Conservation (phyloP, 2,113 vertebrate genomes). For the Beaufortia kweichowensis region DNA sequence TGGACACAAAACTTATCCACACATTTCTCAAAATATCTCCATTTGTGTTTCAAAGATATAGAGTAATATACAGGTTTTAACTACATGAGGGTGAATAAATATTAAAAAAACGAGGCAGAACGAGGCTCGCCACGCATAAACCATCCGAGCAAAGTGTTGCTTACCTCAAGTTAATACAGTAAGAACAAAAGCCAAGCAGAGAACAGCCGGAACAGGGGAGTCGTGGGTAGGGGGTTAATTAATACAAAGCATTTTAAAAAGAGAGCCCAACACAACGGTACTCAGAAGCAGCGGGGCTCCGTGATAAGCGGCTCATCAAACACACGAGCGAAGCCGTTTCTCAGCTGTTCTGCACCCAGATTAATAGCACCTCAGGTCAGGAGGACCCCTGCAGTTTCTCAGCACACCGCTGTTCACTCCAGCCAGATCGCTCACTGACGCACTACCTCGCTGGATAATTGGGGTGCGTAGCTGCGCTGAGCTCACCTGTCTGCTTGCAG, state of each 20-base stretch:
- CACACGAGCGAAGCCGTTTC: slow-evolving; percentile 54
- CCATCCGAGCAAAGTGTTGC: not conserved
- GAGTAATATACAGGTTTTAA: no score
- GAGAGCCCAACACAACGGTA: slow-evolving; percentile 48
- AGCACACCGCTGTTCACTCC: slow-evolving; percentile 54
- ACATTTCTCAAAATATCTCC: no score
- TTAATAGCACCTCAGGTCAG: slow-evolving; percentile 65
- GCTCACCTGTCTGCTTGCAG: slow-evolving; percentile 70
- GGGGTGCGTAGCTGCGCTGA: slow-evolving; percentile 55
- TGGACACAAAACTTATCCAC: no score
- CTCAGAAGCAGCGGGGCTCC: slow-evolving; percentile 52
- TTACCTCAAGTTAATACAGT: slow-evolving; percentile 4
- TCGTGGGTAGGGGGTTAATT: slow-evolving; percentile 50
- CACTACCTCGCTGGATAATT: slow-evolving; percentile 70
- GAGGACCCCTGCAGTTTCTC: slow-evolving; percentile 61
- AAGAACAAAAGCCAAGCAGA: slow-evolving; percentile 35
- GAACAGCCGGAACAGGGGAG: slow-evolving; percentile 27
- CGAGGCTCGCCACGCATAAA: not conserved
- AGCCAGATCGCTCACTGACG: slow-evolving; percentile 68
- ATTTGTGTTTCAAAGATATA: no score
- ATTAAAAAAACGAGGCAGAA: no score
- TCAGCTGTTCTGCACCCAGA: slow-evolving; percentile 57
- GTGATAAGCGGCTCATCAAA: slow-evolving; percentile 61
- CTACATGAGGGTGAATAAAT: no score
- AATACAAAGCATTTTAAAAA: slow-evolving; percentile 61